phyloP scores from a whole-genome alignment of 1,140 invertebrate species.

The Drosophila takahashii region DNA sequence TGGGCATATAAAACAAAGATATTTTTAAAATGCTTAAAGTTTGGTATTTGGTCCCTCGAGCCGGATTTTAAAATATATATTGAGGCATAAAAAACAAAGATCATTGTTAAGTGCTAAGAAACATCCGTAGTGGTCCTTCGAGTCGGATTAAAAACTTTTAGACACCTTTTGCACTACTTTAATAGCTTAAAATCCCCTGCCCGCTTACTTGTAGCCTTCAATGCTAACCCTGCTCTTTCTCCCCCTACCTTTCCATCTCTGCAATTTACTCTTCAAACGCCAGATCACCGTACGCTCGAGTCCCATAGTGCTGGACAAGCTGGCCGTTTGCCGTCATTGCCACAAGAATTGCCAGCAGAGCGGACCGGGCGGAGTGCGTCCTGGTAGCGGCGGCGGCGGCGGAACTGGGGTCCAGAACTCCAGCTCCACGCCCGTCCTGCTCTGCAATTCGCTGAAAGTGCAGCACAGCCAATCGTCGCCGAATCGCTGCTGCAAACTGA shows the following conservation, averaged over 20 bases:
- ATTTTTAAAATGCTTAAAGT: too few species aligned
- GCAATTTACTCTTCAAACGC: background rate
- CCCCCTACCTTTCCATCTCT: background rate
- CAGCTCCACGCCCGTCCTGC: conserved; percentile 45
- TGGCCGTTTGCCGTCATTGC: conserved; percentile 89
- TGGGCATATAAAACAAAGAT: too few species aligned
- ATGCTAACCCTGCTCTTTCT: conserved; percentile 38
- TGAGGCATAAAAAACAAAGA: too few species aligned
- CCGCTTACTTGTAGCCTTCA: background rate
- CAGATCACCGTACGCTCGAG: conserved; percentile 90
- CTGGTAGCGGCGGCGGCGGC: conserved; percentile 9
- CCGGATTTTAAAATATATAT: background rate
- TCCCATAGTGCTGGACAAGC: conserved; percentile 87
- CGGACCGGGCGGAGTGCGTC: conserved; percentile 10
- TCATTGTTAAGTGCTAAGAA: too few species aligned
- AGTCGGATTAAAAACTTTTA: background rate
- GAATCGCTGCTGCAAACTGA: conserved; percentile 79
- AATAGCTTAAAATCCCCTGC: background rate
- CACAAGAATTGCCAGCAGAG: conserved; percentile 88
- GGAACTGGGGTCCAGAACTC: background rate
- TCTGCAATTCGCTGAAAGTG: conserved; percentile 82
- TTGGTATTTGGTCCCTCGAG: background rate
- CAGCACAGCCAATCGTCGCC: conserved; percentile 84
- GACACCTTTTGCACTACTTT: too few species aligned
- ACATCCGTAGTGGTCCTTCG: background rate